Base-by-base conservation (phyloP, 2,888 invertebrate species). In the Blera fallax region DNA sequence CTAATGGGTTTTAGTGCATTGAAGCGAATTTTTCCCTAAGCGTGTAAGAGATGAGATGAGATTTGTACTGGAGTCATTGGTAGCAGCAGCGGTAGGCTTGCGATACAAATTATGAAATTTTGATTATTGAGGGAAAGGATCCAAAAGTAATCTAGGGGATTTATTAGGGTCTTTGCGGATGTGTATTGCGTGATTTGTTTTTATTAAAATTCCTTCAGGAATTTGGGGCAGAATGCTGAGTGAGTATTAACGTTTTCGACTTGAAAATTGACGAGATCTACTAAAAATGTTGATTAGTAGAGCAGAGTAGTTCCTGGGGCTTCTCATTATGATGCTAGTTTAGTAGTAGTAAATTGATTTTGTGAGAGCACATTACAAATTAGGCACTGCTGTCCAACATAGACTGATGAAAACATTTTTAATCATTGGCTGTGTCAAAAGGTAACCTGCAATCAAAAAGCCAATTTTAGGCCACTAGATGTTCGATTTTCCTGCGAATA, bases 1-100 rank as follows among this genome's bases (percentile, higher is more conserved):
- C 72, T 78, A 82, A 82, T 82, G 72, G 78, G 78, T 58, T 70
- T 82, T 74, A 82, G 82, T 78, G 82, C 78, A 65, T 56, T 82
- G 78, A 82, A 67, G 82, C 78, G 82, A 78, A 52, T 37, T 72
- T 72, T 77, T 78, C 50, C 78, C 70, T 37, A 67, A 72, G 78
- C 70, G 56, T 70, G 58, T 50, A 32, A 11, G 52, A 67, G 76
- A 76, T 52, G 73, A 62, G 60, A 81, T 76, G 80, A 81, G 81
- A 69, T 81, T 77, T 81, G 58, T 67, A 29, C 32, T 43, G 56
- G 37, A 73, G 32, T 18, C 48, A 64, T 73, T 11, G 10, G 16
- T 5, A 21, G n/a, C 4, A 16, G 29, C 16, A 14, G 56, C 18
- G 32, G 32, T 8, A 10, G 69, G 62, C 32, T 69, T 70, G 45